A percentile compares a stretch with the other conserved stretches of the same genome.
Evolutionary conservation across 2,797 vertebrate species (phyloP).

Genomic region (Aphelocoma californica): DNA sequence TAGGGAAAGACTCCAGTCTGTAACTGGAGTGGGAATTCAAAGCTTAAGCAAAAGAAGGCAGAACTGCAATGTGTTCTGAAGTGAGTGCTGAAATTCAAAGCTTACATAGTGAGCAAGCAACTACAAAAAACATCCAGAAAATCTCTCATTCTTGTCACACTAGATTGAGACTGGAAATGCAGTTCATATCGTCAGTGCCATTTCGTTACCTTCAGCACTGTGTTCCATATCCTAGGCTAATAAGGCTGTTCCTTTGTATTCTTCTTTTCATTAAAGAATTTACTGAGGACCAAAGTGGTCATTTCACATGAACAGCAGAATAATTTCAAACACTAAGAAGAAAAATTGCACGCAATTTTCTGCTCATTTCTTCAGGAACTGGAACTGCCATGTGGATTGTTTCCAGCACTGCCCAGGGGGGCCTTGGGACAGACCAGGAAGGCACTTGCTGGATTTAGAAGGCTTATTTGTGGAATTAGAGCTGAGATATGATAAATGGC

Average conservation of each 20-base stretch:
- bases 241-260: background rate
- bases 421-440: background rate
- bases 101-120: background rate
- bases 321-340: constrained; percentile 54
- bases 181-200: background rate
- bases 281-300: constrained; percentile 10
- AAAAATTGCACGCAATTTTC: constrained; percentile 21
- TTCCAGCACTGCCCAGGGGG: background rate
- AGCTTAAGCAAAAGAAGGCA: background rate
- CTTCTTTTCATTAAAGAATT: background rate
- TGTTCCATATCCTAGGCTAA: constrained; percentile 12
- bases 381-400: background rate
- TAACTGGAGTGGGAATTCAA: background rate
- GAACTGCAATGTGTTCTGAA: background rate
- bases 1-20: background rate
- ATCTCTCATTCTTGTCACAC: background rate
- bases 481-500: background rate
- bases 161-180: constrained; percentile 8
- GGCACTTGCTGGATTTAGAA: constrained; percentile 26
- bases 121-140: background rate
- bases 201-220: constrained; percentile 14
- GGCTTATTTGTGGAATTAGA: constrained; percentile 60
- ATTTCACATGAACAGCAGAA: constrained; percentile 28
- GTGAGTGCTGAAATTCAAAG: background rate
- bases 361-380: background rate